Conservation (phyloP, 2,113 vertebrate genomes). For the Dromiciops gliroides region DNA sequence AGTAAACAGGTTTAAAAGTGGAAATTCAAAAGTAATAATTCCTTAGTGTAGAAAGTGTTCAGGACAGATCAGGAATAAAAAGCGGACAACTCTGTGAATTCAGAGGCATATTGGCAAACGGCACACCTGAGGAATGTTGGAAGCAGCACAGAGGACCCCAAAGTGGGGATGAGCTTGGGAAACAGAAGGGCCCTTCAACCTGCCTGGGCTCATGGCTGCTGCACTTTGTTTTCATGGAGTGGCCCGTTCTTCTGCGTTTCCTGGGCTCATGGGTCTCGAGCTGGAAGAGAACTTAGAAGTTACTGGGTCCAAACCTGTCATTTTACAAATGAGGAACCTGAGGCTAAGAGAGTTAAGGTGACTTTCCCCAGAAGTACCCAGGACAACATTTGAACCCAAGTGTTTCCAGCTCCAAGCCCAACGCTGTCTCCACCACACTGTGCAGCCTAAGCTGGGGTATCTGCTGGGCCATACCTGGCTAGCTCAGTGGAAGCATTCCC, state of each 20-base stretch:
- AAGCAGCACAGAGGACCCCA: too few relatives aligned
- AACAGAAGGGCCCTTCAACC: not conserved
- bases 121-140: not conserved
- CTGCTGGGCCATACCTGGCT: not conserved
- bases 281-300: not conserved
- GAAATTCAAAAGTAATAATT: not conserved
- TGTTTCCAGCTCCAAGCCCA: not conserved
- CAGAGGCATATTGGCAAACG: not conserved
- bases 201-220: not conserved
- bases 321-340: not conserved
- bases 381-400: not conserved
- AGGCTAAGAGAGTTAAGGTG: not conserved
- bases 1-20: not conserved
- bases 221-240: rapidly evolving
- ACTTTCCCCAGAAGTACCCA: not conserved
- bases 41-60: not conserved
- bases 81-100: too few relatives aligned
- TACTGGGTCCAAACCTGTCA: not conserved
- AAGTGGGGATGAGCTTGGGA: too few relatives aligned
- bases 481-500: not conserved
- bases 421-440: not conserved
- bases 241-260: not conserved
- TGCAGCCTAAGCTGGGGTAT: too few relatives aligned
- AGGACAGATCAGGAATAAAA: not conserved
- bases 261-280: too few relatives aligned